phyloP scores from a whole-genome alignment of 1,140 invertebrate genomes.

The Drosophila aff. region DNA sequence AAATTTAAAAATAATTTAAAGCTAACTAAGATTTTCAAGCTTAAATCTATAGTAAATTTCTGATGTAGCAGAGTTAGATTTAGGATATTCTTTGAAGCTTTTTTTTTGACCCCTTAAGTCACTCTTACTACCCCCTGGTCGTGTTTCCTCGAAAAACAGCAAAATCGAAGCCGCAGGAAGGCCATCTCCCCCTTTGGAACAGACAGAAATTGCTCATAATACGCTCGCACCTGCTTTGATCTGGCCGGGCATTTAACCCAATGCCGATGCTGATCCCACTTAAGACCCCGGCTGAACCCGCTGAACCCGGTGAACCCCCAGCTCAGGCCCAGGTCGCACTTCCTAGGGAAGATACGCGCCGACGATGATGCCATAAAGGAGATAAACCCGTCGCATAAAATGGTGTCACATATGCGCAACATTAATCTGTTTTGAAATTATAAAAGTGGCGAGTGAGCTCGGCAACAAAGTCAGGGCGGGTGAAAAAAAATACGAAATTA shows the following conservation, averaged over 20 bases:
- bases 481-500: conserved; percentile 67
- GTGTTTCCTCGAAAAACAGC: not conserved
- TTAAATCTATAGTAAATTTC: too few relatives aligned
- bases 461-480: conserved; percentile 28
- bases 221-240: conserved; percentile 65
- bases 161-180: conserved; percentile 2
- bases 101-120: conserved; percentile 6
- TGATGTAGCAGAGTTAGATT: too few relatives aligned
- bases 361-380: conserved; percentile 80
- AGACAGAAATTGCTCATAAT: conserved; percentile 43
- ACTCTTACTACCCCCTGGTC: not conserved
- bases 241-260: conserved; percentile 49
- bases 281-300: conserved; percentile 52
- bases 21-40: not conserved
- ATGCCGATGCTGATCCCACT: conserved; percentile 59
- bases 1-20: not conserved
- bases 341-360: conserved; percentile 25
- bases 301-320: conserved; percentile 40
- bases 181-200: conserved; percentile 2
- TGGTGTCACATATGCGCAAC: conserved; percentile 84
- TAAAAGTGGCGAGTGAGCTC: conserved; percentile 66
- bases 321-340: conserved; percentile 29
- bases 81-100: not conserved
- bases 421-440: conserved; percentile 84
- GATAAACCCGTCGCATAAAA: conserved; percentile 82